phyloP scores from a whole-genome alignment of 2,113 vertebrate genomes.

The Callocephalon fimbriatum region DNA sequence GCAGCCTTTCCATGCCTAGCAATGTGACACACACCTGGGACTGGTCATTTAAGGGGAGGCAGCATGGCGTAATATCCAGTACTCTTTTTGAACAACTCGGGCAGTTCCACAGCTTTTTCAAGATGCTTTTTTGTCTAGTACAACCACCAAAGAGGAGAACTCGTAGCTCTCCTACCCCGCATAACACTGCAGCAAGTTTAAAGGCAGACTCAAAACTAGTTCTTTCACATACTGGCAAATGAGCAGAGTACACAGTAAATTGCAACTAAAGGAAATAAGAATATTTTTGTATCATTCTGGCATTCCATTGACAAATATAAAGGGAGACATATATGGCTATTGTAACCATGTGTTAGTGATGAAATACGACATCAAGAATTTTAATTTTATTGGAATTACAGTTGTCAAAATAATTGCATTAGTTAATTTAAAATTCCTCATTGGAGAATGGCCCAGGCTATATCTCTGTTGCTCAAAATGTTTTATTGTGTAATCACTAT shows the following conservation, averaged over 20 bases:
- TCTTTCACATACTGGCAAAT: neutral
- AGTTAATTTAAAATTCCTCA: constrained; percentile 71
- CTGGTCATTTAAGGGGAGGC: neutral
- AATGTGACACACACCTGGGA: too few relatives aligned
- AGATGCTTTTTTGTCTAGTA: neutral
- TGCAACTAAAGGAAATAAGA: neutral
- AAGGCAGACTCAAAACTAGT: neutral
- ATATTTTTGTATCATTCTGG: constrained; percentile 5
- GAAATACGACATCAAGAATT: constrained; percentile 58
- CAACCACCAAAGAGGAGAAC: neutral
- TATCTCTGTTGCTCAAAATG: constrained; percentile 67
- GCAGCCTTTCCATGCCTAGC: neutral
- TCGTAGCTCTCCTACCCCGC: neutral
- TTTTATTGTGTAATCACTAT: constrained; percentile 58
- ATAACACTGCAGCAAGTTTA: neutral
- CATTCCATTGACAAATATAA: constrained; percentile 43
- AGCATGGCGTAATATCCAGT: neutral
- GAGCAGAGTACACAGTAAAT: neutral
- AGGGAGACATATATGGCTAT: constrained; percentile 13
- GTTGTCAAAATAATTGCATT: constrained; percentile 71
- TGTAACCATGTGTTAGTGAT: constrained; percentile 48
- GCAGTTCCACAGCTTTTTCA: neutral
- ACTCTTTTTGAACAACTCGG: neutral
- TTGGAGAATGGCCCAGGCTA: constrained; percentile 53
- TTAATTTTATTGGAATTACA: constrained; percentile 69